Evolutionary conservation across 2,888 invertebrate species (phyloP).

Genomic region (Nymphalis urticae): DNA sequence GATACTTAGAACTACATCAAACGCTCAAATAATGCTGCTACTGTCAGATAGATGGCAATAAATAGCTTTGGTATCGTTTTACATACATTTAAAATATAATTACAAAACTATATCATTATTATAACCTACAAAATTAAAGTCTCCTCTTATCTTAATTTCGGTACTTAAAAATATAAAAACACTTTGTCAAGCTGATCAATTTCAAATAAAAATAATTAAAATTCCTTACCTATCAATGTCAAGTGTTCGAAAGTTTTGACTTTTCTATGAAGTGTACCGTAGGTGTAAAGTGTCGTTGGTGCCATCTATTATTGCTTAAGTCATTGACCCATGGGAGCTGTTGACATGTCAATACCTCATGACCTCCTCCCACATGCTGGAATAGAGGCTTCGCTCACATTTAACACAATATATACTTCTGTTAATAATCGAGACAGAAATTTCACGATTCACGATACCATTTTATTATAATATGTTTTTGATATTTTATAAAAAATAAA

Average conservation of each 20-base stretch:
- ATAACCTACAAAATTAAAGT: too few species aligned
- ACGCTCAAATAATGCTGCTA: too few species aligned
- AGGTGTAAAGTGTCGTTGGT: slow-evolving; percentile 41
- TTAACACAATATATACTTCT: slow-evolving; percentile 2
- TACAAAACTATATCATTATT: too few species aligned
- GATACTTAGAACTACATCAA: too few species aligned
- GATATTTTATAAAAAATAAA: background rate
- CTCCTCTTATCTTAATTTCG: too few species aligned
- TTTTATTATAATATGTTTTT: background rate
- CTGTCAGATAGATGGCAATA: too few species aligned
- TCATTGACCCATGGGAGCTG: slow-evolving; percentile 43
- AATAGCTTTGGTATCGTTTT: too few species aligned
- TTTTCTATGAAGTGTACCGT: slow-evolving; percentile 21
- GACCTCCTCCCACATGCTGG: slow-evolving; percentile 39
- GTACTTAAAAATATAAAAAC: background rate
- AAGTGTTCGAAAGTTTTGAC: slow-evolving; percentile 22
- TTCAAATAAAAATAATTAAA: background rate
- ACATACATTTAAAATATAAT: too few species aligned
- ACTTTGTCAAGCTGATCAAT: background rate
- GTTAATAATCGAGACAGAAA: background rate
- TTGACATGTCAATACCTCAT: slow-evolving; percentile 49
- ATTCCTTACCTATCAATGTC: slow-evolving; percentile 14
- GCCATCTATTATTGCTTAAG: slow-evolving; percentile 35
- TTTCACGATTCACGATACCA: background rate
- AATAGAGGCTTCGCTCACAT: slow-evolving; percentile 13